Conservation (phyloP, 35 echinoderm and acorn worm genomes). For the Nesometra sesokonis region DNA sequence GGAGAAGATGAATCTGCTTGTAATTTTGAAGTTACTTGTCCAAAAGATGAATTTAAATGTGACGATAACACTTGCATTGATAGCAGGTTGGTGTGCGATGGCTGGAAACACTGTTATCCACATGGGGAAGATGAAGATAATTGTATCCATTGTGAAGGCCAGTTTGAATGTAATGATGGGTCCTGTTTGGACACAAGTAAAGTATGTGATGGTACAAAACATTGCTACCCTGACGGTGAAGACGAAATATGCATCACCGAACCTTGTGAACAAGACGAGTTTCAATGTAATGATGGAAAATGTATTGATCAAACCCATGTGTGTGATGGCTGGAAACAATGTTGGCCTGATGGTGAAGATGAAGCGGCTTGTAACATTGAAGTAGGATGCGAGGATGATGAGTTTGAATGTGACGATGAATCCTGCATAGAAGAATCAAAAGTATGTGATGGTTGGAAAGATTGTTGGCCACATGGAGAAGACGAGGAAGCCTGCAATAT, state of each 20-base stretch:
- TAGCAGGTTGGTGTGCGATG: constrained; percentile 2
- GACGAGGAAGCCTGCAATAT: constrained; percentile 29
- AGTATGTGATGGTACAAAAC: constrained; percentile 7
- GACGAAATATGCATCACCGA: constrained; percentile 24
- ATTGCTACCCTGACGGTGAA: constrained; percentile 16
- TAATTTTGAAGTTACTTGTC: neutral
- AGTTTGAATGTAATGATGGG: constrained; percentile 35
- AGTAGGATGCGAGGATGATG: neutral
- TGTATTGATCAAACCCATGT: constrained; percentile 16
- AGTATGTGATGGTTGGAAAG: constrained; percentile 27
- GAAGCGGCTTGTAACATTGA: constrained; percentile 6
- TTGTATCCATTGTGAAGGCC: neutral
- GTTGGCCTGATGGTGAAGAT: constrained; percentile 19
- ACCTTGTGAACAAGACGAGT: neutral
- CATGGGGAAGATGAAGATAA: constrained; percentile 23
- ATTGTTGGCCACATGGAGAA: constrained; percentile 26
- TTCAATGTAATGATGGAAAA: constrained; percentile 13
- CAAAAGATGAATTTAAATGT: constrained; percentile 20
- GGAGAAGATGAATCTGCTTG: constrained; percentile 10
- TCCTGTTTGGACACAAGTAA: constrained; percentile 3
- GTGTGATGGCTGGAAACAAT: constrained; percentile 32
- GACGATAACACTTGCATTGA: constrained; percentile 13
- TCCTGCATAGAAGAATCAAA: neutral
- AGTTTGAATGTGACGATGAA: constrained; percentile 31
- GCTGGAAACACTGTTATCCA: constrained; percentile 11